Evolutionary conservation across 2,113 vertebrate species (phyloP).

Genomic region (Cryptoleucopteryx plumbea): DNA sequence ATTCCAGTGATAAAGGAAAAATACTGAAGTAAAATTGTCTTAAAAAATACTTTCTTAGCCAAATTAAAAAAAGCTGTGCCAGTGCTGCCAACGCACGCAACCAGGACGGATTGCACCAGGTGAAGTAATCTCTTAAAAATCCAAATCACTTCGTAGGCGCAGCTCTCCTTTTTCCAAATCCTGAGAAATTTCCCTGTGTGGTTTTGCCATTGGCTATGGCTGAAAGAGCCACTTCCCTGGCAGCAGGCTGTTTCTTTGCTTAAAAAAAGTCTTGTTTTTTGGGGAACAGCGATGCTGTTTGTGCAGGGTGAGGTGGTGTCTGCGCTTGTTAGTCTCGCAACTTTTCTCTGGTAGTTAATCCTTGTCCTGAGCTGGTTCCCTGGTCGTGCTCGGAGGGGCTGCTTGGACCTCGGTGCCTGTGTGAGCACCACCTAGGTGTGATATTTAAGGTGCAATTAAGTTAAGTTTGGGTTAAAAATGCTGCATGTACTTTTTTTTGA

Average conservation of each 20-base stretch:
- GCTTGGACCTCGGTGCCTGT: neutral
- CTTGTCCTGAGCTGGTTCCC: neutral
- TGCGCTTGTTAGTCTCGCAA: fast-evolving
- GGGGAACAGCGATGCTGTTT: fast-evolving
- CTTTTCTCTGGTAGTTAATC: neutral
- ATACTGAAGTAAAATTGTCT: no score
- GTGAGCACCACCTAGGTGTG: neutral
- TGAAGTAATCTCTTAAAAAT: neutral
- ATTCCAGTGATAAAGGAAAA: neutral
- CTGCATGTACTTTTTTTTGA: fast-evolving
- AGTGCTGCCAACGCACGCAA: neutral
- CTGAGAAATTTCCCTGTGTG: fast-evolving
- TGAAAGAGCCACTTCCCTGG: fast-evolving
- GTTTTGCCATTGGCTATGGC: neutral
- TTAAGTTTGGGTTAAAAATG: neutral
- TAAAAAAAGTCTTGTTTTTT: neutral
- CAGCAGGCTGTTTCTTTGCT: neutral
- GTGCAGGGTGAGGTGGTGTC: fast-evolving
- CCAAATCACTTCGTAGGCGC: neutral
- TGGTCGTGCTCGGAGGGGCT: fast-evolving
- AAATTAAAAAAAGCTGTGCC: fast-evolving
- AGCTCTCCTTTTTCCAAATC: neutral
- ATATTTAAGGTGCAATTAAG: neutral
- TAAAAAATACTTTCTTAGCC: neutral
- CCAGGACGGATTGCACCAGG: fast-evolving